phyloP scores from a whole-genome alignment of 2,113 vertebrate genomes.

The Paramormyrops kingsleyae region DNA sequence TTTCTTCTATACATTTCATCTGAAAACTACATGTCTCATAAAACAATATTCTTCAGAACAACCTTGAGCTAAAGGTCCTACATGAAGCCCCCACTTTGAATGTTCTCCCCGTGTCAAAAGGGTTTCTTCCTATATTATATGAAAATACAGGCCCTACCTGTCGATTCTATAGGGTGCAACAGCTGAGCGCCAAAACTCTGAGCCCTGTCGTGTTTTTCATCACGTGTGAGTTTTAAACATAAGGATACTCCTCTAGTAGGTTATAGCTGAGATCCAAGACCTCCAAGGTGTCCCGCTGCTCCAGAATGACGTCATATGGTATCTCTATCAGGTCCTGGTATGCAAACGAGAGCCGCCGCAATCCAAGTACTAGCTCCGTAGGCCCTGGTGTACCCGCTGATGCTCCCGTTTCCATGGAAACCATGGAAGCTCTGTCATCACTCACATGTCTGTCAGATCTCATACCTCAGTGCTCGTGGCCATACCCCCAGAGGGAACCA shows the following conservation, averaged over 20 bases:
- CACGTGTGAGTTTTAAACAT: background rate
- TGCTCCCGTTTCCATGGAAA: slow-evolving; percentile 36
- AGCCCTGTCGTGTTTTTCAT: background rate
- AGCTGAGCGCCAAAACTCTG: background rate
- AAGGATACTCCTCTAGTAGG: slow-evolving; percentile 67
- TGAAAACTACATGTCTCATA: background rate
- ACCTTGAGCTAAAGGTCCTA: background rate
- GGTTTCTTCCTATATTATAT: background rate
- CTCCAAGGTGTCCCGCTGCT: slow-evolving; percentile 49
- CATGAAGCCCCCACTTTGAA: background rate
- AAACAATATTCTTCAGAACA: background rate
- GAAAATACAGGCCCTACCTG: background rate
- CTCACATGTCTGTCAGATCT: slow-evolving; percentile 10
- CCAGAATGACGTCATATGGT: slow-evolving; percentile 55
- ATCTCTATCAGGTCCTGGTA: slow-evolving; percentile 59
- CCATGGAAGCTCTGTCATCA: slow-evolving; percentile 6
- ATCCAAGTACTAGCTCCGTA: slow-evolving; percentile 19
- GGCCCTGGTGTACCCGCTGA: background rate
- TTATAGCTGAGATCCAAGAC: slow-evolving; percentile 67
- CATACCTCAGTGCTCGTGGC: background rate
- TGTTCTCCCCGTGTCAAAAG: background rate
- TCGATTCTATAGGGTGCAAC: background rate
- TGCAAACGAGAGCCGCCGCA: slow-evolving; percentile 58
- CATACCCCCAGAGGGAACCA: slow-evolving; percentile 24
- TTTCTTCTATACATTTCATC: background rate